phyloP scores from a whole-genome alignment of 2,888 invertebrate species.

The Spilarctia lutea region DNA sequence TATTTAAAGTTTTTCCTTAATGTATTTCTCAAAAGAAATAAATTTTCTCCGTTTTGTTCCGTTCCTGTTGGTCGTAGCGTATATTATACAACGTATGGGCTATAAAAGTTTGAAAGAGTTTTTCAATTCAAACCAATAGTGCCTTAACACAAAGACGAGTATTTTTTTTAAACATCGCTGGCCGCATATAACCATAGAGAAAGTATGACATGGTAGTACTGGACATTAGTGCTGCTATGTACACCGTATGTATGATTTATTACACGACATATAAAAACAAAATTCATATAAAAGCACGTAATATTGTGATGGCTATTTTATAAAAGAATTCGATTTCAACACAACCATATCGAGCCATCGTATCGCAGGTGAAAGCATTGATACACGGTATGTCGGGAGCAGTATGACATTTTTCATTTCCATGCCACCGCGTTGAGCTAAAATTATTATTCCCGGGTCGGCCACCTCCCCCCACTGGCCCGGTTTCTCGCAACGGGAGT shows the following conservation, averaged over 20 bases:
- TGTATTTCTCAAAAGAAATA: neutral
- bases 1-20: neutral
- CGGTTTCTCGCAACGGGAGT: constrained; percentile 53
- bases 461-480: constrained; percentile 50
- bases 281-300: constrained; percentile 39
- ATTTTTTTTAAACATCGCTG: neutral
- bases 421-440: constrained; percentile 65
- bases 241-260: neutral
- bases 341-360: constrained; percentile 47
- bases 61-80: no score
- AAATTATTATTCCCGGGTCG: constrained; percentile 69
- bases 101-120: neutral
- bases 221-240: neutral
- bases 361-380: constrained; percentile 55
- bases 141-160: neutral
- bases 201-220: neutral
- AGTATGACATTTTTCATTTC: constrained; percentile 72
- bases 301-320: constrained; percentile 36
- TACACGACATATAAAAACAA: constrained; percentile 15
- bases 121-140: neutral
- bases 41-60: neutral
- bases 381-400: constrained; percentile 49
- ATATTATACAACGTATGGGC: no score
- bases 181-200: neutral
- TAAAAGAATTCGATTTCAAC: constrained; percentile 41